Conservation (phyloP, 1,140 invertebrate species). For the Neodiprion fabricii region DNA sequence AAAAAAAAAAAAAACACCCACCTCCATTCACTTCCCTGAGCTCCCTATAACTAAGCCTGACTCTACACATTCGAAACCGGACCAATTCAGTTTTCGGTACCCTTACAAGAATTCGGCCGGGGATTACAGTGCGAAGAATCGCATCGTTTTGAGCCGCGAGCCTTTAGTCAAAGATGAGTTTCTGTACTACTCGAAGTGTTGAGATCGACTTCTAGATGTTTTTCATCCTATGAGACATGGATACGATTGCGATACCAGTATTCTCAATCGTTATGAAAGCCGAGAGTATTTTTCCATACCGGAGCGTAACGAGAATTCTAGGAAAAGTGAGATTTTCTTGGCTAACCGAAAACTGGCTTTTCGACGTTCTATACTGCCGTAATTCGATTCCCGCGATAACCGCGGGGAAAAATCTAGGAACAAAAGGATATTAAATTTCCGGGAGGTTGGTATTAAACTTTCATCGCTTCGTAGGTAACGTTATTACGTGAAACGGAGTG, state of each 20-base stretch:
- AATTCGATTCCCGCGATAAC: slow-evolving; percentile 35
- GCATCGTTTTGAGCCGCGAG: neutral
- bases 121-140: neutral
- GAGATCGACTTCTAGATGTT: no score
- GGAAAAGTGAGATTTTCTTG: neutral
- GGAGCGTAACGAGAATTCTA: slow-evolving; percentile 16
- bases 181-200: no score
- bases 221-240: no score
- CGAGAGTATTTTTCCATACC: neutral
- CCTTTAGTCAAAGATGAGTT: neutral
- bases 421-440: slow-evolving; percentile 43
- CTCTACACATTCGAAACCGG: neutral
- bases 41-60: neutral
- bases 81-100: neutral
- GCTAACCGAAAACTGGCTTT: neutral
- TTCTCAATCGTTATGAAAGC: no score
- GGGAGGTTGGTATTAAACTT: slow-evolving; percentile 43
- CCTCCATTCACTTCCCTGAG: neutral
- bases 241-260: no score
- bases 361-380: slow-evolving; percentile 31
- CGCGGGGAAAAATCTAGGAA: slow-evolving; percentile 26
- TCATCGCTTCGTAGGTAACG: slow-evolving; percentile 38
- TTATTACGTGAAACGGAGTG: slow-evolving; percentile 33
- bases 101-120: neutral
- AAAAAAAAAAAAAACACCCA: neutral